Conservation (phyloP, 2,113 vertebrate genomes). For the Calypte anna region DNA sequence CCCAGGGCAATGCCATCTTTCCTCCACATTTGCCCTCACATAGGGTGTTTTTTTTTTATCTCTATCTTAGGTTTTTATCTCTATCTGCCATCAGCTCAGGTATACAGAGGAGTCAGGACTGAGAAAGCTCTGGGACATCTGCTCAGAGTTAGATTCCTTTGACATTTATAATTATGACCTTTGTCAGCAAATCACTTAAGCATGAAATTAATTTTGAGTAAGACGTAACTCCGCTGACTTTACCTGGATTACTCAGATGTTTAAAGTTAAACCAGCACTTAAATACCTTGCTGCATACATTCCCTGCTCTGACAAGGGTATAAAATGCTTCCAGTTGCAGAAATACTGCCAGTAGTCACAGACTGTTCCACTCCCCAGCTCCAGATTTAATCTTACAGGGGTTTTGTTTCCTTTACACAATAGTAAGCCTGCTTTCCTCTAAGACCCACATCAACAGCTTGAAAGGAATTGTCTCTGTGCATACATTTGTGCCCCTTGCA, state of each 20-base stretch:
- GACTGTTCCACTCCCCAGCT: not conserved
- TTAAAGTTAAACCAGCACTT: slow-evolving; percentile 7
- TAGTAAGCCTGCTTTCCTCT: not conserved
- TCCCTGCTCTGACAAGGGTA: not conserved
- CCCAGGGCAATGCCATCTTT: not conserved
- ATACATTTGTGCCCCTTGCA: not conserved
- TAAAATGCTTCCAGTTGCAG: slow-evolving; percentile 24
- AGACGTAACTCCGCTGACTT: not conserved
- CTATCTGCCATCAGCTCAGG: not conserved
- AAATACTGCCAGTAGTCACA: slow-evolving; percentile 13
- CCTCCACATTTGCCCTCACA: not conserved
- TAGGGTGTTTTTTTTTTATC: not conserved
- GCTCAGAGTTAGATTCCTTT: not conserved
- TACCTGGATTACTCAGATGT: not conserved
- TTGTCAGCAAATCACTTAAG: slow-evolving; percentile 31
- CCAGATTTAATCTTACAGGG: not conserved
- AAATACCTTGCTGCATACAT: not conserved
- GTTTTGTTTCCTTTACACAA: not conserved
- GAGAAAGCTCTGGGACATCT: not conserved
- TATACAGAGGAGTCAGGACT: not conserved
- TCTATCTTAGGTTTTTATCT: not conserved
- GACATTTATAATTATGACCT: slow-evolving; percentile 35
- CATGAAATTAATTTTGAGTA: slow-evolving; percentile 46
- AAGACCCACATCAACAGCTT: not conserved
- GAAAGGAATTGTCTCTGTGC: not conserved